Conservation (phyloP, 2,797 vertebrate genomes). For the Echiichthys vipera region DNA sequence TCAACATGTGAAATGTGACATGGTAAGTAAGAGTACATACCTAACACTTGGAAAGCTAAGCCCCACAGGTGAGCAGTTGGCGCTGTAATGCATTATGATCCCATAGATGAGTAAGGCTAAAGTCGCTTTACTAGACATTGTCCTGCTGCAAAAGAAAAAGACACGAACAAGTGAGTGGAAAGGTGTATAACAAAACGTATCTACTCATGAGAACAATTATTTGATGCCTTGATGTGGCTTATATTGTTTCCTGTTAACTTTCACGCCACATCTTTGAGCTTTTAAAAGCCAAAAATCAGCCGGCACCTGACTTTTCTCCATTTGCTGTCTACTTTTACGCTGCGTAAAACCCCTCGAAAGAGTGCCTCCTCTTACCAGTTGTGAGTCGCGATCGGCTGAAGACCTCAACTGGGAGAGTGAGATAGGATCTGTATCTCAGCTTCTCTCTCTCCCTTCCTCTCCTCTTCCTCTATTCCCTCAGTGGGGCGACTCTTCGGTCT, state of each 20-base stretch:
- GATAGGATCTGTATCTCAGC: constrained; percentile 79
- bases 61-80: constrained; percentile 90
- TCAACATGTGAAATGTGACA: constrained; percentile 15
- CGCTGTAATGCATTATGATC: constrained; percentile 93
- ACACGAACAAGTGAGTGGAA: not conserved
- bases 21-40: constrained; percentile 80
- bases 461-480: constrained; percentile 35
- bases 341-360: constrained; percentile 56
- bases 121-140: constrained; percentile 93
- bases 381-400: constrained; percentile 73
- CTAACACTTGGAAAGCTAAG: constrained; percentile 90
- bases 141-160: constrained; percentile 85
- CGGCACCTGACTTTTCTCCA: constrained; percentile 18
- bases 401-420: constrained; percentile 81
- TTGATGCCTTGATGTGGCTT: not conserved
- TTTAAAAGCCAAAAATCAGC: constrained; percentile 5
- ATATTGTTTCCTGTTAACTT: not conserved
- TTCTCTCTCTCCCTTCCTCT: constrained; percentile 48
- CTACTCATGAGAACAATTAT: not conserved
- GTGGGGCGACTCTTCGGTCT: constrained; percentile 75
- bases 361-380: constrained; percentile 76
- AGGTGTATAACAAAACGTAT: not conserved
- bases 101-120: constrained; percentile 94
- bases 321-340: constrained; percentile 40
- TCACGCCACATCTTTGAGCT: constrained; percentile 20